A percentile compares a stretch with the other conserved stretches of the same genome.
Conservation (phyloP, 2,888 invertebrate species). For the Timandra comae region DNA sequence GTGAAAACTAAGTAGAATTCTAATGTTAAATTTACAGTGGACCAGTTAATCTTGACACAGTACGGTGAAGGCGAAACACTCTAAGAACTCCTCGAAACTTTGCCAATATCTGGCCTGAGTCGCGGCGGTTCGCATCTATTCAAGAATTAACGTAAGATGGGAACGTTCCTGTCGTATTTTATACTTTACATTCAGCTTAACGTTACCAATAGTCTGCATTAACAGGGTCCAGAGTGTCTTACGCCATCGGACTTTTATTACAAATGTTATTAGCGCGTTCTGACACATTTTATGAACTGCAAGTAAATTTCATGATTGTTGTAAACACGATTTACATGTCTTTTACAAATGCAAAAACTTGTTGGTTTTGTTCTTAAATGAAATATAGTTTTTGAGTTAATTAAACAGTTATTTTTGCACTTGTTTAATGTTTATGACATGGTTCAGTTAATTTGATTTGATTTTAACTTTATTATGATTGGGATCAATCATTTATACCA, state of each 20-base stretch:
- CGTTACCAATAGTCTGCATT: slow-evolving; percentile 3
- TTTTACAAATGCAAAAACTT: too few relatives aligned
- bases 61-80: slow-evolving; percentile 26
- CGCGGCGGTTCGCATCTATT: slow-evolving; percentile 23
- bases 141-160: slow-evolving; percentile 14
- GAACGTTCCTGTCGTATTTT: slow-evolving; percentile 10
- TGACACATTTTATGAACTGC: slow-evolving; percentile 15
- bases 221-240: background rate
- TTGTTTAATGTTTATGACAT: too few relatives aligned
- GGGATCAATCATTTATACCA: too few relatives aligned
- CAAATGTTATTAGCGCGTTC: too few relatives aligned
- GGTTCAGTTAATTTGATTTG: too few relatives aligned
- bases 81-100: slow-evolving; percentile 40
- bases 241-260: too few relatives aligned
- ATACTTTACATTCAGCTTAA: slow-evolving; percentile 14
- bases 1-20: too few relatives aligned
- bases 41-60: slow-evolving; percentile 29
- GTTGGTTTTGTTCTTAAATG: too few relatives aligned
- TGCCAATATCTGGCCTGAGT: slow-evolving; percentile 38
- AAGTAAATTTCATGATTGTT: slow-evolving; percentile 13
- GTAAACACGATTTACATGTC: slow-evolving; percentile 6
- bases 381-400: too few relatives aligned
- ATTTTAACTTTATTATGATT: too few relatives aligned
- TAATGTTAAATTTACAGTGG: too few relatives aligned
- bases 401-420: too few relatives aligned